A percentile compares a stretch with the other conserved stretches of the same genome.
phyloP scores from a whole-genome alignment of 1,140 invertebrate genomes.

The Dendroctonus valens region DNA sequence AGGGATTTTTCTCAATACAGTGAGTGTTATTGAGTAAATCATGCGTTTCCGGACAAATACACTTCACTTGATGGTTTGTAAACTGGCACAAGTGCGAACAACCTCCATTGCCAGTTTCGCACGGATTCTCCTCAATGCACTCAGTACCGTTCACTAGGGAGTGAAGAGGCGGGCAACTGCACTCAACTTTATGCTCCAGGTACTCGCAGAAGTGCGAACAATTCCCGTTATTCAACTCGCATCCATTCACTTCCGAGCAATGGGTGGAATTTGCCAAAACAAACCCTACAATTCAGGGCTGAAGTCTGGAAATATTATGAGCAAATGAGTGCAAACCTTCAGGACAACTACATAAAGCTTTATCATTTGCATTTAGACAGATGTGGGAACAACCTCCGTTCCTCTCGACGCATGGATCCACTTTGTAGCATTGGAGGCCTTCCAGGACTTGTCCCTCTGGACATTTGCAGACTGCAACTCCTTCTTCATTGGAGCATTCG shows the following conservation, averaged over 20 bases:
- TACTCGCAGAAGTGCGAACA: slow-evolving; percentile 54
- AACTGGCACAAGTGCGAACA: slow-evolving; percentile 52
- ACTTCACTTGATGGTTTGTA: slow-evolving; percentile 43
- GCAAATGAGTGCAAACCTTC: slow-evolving; percentile 50
- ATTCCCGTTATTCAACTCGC: slow-evolving; percentile 56
- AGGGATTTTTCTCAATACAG: slow-evolving; percentile 39
- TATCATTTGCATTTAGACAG: slow-evolving; percentile 55
- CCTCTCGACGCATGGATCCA: slow-evolving; percentile 54
- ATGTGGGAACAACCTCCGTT: slow-evolving; percentile 60
- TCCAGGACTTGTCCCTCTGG: slow-evolving; percentile 54
- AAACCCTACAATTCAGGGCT: slow-evolving; percentile 51
- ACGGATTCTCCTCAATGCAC: slow-evolving; percentile 50
- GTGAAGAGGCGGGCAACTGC: slow-evolving; percentile 38
- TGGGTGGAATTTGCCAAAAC: slow-evolving; percentile 33
- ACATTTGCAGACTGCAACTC: slow-evolving; percentile 59
- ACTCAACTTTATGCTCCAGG: slow-evolving; percentile 31
- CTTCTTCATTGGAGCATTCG: slow-evolving; percentile 60
- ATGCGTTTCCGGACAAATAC: slow-evolving; percentile 51
- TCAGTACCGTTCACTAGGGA: slow-evolving; percentile 47
- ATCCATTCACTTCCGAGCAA: slow-evolving; percentile 29
- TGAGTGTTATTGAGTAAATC: slow-evolving; percentile 35
- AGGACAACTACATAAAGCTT: slow-evolving; percentile 68
- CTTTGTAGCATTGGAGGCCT: slow-evolving; percentile 56
- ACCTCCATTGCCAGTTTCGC: slow-evolving; percentile 51
- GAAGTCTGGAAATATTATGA: background rate